Evolutionary conservation across 2,113 vertebrate genomes (phyloP).

Genomic region (Gasterosteus nipponicus): DNA sequence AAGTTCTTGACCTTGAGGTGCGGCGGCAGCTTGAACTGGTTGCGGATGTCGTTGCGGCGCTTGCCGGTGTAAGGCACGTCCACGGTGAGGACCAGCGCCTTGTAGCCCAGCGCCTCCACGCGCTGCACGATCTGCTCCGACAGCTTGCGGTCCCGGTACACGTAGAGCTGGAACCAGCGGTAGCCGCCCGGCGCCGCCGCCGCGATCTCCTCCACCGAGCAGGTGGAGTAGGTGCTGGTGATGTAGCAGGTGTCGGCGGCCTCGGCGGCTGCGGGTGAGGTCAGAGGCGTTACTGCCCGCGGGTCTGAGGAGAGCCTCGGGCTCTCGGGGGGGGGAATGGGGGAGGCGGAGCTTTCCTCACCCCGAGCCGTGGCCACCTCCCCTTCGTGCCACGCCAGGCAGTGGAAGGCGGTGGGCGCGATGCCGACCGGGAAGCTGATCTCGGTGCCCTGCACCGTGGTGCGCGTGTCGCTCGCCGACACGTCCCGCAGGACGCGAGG

Average conservation of each 20-base stretch:
- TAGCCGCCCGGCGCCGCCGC: constrained; percentile 82
- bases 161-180: constrained; percentile 95
- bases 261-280: constrained; percentile 82
- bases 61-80: constrained; percentile 89
- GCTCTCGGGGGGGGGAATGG: background rate
- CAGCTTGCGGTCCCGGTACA: constrained; percentile 86
- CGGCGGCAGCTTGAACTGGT: constrained; percentile 85
- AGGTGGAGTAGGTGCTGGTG: constrained; percentile 90
- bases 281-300: background rate
- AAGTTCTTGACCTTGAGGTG: constrained; percentile 90
- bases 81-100: constrained; percentile 89
- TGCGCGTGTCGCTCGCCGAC: constrained; percentile 85
- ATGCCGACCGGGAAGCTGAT: constrained; percentile 93
- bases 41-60: constrained; percentile 87
- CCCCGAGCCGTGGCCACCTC: constrained; percentile 94
- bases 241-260: constrained; percentile 87
- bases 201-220: constrained; percentile 89
- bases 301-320: background rate
- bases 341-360: constrained; percentile 51
- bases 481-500: constrained; percentile 88
- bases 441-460: constrained; percentile 86
- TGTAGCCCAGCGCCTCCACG: constrained; percentile 87
- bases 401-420: constrained; percentile 90
- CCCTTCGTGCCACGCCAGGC: constrained; percentile 91
- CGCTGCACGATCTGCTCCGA: constrained; percentile 86